Conservation (phyloP, 2,113 vertebrate species). For the Macquaria australasica region DNA sequence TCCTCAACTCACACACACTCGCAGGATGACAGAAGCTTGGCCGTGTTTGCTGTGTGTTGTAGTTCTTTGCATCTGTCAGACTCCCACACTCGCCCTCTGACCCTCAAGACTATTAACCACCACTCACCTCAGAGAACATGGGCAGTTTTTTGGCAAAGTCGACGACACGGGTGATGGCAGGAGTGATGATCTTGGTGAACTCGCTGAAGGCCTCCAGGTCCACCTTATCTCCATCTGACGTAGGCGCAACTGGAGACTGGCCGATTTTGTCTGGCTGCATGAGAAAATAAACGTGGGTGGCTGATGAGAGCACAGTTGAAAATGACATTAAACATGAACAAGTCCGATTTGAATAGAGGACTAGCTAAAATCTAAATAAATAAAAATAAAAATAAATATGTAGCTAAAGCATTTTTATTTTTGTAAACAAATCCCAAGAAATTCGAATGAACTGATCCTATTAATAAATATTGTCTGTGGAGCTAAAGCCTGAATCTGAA, state of each 20-base stretch:
- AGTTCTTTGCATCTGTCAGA: neutral
- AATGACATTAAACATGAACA: neutral
- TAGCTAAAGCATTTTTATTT: neutral
- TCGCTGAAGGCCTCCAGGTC: slow-evolving; percentile 98
- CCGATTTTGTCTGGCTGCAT: slow-evolving; percentile 95
- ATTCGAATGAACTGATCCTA: neutral
- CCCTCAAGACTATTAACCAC: neutral
- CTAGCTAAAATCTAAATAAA: neutral
- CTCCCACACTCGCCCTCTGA: slow-evolving; percentile 1
- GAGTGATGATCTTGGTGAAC: slow-evolving; percentile 99
- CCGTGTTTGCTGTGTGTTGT: neutral
- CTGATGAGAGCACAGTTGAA: slow-evolving; percentile 4
- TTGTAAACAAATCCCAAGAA: neutral
- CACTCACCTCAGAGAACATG: slow-evolving; percentile 95
- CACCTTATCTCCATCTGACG: slow-evolving; percentile 94
- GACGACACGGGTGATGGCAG: slow-evolving; percentile 98
- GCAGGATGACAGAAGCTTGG: neutral
- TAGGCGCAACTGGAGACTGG: slow-evolving; percentile 94
- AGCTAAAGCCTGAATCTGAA: neutral
- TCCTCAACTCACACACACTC: neutral
- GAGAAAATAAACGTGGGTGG: neutral
- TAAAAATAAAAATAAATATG: no score
- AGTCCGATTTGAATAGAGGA: neutral
- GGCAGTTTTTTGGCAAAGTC: slow-evolving; percentile 99
- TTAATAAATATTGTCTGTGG: neutral